These are phyloP conservation scores for Synanthedon formicaeformis DNA, from an alignment of 2,888 invertebrate genomes.

Conservation along the genomic window DNA sequence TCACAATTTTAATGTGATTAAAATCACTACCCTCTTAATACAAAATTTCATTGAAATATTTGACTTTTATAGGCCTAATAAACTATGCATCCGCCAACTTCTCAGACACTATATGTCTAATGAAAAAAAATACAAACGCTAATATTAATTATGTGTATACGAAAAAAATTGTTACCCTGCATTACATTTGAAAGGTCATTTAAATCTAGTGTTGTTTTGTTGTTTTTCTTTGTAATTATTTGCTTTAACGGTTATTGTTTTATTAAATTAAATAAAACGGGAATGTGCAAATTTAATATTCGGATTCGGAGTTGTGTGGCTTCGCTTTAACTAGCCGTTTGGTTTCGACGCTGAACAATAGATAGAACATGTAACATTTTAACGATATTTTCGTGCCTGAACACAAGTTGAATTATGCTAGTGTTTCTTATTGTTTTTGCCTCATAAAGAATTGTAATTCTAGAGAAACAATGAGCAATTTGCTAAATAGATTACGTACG, in stretches of 20 bases:
- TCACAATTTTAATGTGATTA: no score
- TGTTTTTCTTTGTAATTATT: conserved; percentile 30
- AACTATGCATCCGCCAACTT: no score
- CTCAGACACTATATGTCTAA: no score
- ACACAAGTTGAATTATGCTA: conserved; percentile 58
- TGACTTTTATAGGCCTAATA: no score
- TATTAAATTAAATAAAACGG: conserved; percentile 24
- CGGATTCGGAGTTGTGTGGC: conserved; percentile 21
- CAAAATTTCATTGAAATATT: no score
- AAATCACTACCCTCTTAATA: no score
- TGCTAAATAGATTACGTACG: conserved; percentile 64
- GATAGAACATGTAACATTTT: conserved; percentile 41
- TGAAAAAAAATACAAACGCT: no score
- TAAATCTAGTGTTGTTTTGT: not conserved
- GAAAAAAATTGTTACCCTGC: conserved; percentile 45
- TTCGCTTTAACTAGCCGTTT: conserved; percentile 31
- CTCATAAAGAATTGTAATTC: conserved; percentile 62
- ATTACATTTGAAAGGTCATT: not conserved
- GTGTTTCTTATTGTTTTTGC: conserved; percentile 62
- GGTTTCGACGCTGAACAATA: conserved; percentile 44
- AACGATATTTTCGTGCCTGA: conserved; percentile 43
- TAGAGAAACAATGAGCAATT: conserved; percentile 66
- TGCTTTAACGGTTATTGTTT: conserved; percentile 18
- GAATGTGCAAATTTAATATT: conserved; percentile 39
- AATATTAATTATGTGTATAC: conserved; percentile 42